Percentiles rank a stretch among this genome's conserved stretches.
Conservation (phyloP, 2,888 invertebrate species). For the Tetragnatha montana region DNA sequence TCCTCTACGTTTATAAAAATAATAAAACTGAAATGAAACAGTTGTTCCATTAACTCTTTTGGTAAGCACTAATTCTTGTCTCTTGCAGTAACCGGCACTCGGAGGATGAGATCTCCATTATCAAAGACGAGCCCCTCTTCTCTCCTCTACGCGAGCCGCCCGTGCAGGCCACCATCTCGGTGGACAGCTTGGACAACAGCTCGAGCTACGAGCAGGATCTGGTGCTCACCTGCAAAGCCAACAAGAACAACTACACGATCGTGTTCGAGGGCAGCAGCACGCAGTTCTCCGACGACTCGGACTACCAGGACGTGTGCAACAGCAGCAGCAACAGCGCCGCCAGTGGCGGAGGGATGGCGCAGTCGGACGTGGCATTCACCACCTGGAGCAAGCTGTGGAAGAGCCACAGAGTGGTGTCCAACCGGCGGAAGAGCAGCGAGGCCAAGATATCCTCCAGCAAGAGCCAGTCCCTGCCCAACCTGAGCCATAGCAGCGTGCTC, state of each 20-base stretch:
- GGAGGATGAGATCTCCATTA: slow-evolving; percentile 71
- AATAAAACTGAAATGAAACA: background rate
- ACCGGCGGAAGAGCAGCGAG: slow-evolving; percentile 57
- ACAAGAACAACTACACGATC: slow-evolving; percentile 95
- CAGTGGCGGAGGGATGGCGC: slow-evolving; percentile 86
- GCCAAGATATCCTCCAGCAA: slow-evolving; percentile 65
- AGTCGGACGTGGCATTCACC: slow-evolving; percentile 90
- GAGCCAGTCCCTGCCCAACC: slow-evolving; percentile 73
- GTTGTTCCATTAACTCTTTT: background rate
- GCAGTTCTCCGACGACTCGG: slow-evolving; percentile 84
- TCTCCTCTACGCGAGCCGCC: slow-evolving; percentile 88
- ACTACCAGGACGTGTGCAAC: slow-evolving; percentile 79
- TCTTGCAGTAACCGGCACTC: slow-evolving; percentile 68
- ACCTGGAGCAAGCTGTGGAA: slow-evolving; percentile 88
- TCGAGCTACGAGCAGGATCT: slow-evolving; percentile 87
- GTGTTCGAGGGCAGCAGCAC: slow-evolving; percentile 86
- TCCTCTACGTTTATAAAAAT: too few relatives aligned
- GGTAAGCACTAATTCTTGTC: background rate
- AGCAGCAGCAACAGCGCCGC: slow-evolving; percentile 60
- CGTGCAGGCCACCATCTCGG: slow-evolving; percentile 82
- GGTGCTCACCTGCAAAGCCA: slow-evolving; percentile 91
- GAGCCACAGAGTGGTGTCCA: slow-evolving; percentile 61
- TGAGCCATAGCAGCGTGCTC: slow-evolving; percentile 69
- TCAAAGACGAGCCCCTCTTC: slow-evolving; percentile 81
- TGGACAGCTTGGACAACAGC: slow-evolving; percentile 93